These are phyloP conservation scores for Egretta garzetta DNA, from an alignment of 2,113 vertebrate genomes.

Conservation along the genomic window DNA sequence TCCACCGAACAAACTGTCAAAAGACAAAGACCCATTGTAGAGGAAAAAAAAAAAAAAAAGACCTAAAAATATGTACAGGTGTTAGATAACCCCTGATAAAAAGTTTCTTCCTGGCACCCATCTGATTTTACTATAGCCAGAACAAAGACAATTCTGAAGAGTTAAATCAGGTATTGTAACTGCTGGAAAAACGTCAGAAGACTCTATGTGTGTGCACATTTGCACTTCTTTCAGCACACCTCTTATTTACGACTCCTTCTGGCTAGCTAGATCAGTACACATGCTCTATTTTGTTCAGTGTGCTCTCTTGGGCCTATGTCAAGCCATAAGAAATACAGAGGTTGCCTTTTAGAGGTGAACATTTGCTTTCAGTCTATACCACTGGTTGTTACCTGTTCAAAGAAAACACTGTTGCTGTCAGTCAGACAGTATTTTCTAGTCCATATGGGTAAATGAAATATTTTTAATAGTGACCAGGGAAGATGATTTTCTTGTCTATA, in stretches of 20 bases:
- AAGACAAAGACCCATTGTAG: slow-evolving; percentile 58
- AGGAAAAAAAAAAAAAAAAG: neutral
- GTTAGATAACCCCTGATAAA: neutral
- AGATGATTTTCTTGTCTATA: neutral
- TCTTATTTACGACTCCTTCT: neutral
- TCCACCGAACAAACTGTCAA: slow-evolving; percentile 55
- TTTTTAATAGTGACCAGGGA: neutral
- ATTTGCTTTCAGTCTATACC: neutral
- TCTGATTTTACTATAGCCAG: neutral
- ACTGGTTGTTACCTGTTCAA: neutral
- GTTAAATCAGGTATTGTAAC: neutral
- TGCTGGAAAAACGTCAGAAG: neutral
- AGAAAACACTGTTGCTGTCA: neutral
- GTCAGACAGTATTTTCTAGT: neutral
- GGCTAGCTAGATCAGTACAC: neutral
- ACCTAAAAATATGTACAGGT: neutral
- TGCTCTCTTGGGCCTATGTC: neutral
- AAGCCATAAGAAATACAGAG: neutral
- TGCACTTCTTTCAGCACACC: neutral
- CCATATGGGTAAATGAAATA: neutral
- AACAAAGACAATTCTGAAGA: neutral
- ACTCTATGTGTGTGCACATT: neutral
- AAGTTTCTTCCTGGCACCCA: neutral
- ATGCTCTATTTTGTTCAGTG: neutral
- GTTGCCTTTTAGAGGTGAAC: neutral